Base-by-base conservation (phyloP, 2,888 invertebrate species). In the Nemotelus pantherinus region DNA sequence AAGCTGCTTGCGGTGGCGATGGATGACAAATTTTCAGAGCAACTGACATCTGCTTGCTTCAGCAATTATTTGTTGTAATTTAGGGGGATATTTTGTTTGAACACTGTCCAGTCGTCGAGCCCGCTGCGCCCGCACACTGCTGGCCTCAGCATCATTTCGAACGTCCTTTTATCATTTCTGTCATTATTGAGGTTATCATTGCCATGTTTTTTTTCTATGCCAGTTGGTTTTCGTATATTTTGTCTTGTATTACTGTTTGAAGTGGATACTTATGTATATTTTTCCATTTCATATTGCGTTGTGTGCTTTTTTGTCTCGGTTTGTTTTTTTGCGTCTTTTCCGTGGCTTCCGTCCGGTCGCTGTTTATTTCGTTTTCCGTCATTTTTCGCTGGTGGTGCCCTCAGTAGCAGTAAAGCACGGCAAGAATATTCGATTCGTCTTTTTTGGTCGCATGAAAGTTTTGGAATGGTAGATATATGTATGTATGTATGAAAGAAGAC, bases 51-150 rank as follows among this genome's bases (percentile, higher is more conserved):
- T 76, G 76, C 76, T 58, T 57, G 67, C 64, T 58, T 76, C 76
- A 76, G 76, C 76, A 76, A 76, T 76, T 76, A 76, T 76, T 67
- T 76, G 67, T 43, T 25, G 67, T 67, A 76, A 76, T 76, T 76
- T 76, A 76, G 39, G 67, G 41, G 43, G 7, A 41, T 7, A 41
- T 3, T 25, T 25, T 41, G n/a, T 7, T 43, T 41, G 41, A 63
- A 10, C 43, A 39, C 43, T 63, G 63, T 63, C 63, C 39, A 39
- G 3, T 43, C 25, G 25, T 25, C 63, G 63, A 2, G 65, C 47
- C 1, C 65, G 45, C 47, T 47, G 3, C 65, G 47, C 5, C 9
- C 65, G 65, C 47, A 65, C 57, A 43, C 39, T 60, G 60, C 39
- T 60, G 10, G 58, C 60, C 72, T 72, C 47, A 47, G 72, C 58